Evolutionary conservation across 2,113 vertebrate species (phyloP), one percentile per base, ranked within the genome.

Genomic region (Hyla sarda): DNA sequence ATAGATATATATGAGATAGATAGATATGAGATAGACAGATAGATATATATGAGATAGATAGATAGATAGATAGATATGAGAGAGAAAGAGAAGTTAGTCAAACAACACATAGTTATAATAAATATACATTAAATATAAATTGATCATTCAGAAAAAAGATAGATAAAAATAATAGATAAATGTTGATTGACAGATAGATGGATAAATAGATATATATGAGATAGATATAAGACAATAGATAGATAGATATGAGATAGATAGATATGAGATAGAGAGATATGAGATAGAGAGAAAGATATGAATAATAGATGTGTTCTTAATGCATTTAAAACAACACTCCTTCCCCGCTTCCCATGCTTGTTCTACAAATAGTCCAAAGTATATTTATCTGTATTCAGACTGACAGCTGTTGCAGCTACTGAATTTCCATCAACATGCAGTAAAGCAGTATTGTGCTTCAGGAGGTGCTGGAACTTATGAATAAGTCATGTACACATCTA

Each of bases 401-500:
- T 52, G 45, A 52, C 50, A 56, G 50, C 50, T 74, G 72, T 74
- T 74, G 37, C 72, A n/a, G 37, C 41, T 48, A 13, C 69, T 45
- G 69, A 73, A 45, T 73, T 73, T 45, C 69, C 69, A 73, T 73
- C 37, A 23, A 73, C 69, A 41, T 45, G 17, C 9, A n/a, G 69
- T 45, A 41, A 12, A 19, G 5, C 48, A 21, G 50, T 14, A 56
- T 30, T 54, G 48, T 34, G 48, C 50, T 78, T 0, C 8, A 34
- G 48, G 19, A 32, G 30, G 48, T 13, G 28, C 75, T 56, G 50
- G 25, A 10, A 56, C 48, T 62, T 60, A 81, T 81, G 56, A 81
- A 81, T 81, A 58, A 60, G 34, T 81, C 37, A 81, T 81, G 21
- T 16, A 45, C 21, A 45, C 30, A 45, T 79, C 56, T 81, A 60